These are phyloP conservation scores for Montipora cactus DNA, from an alignment of 64 coral and sea anemone genomes.

Conservation along the genomic window DNA sequence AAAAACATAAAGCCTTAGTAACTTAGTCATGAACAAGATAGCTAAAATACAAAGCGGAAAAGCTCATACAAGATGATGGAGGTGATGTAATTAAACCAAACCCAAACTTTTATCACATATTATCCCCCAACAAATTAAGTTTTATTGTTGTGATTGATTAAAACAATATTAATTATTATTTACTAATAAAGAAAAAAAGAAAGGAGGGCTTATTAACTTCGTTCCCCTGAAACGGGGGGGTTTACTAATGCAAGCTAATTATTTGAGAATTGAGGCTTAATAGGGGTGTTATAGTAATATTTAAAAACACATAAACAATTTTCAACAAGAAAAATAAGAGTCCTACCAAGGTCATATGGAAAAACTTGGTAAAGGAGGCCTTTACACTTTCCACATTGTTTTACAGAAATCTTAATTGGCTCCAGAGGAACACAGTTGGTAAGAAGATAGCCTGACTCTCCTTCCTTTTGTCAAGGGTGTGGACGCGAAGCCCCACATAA, in stretches of 20 bases:
- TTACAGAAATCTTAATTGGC: slow-evolving; percentile 16
- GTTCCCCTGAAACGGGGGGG: background rate
- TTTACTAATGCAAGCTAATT: slow-evolving; percentile 16
- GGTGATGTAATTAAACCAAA: background rate
- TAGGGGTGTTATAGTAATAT: slow-evolving; percentile 11
- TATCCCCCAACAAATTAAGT: no score
- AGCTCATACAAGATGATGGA: background rate
- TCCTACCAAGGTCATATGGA: slow-evolving; percentile 24
- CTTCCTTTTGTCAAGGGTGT: slow-evolving; percentile 16
- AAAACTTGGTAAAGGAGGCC: slow-evolving; percentile 12
- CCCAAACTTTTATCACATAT: slow-evolving; percentile 1
- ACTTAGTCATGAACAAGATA: background rate
- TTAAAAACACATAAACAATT: slow-evolving; percentile 4
- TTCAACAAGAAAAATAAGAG: slow-evolving; percentile 12
- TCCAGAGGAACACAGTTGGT: slow-evolving; percentile 16
- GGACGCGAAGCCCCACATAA: slow-evolving; percentile 5
- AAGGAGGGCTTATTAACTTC: background rate
- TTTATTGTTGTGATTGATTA: slow-evolving; percentile 1
- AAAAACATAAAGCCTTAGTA: background rate
- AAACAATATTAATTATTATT: background rate
- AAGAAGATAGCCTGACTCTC: slow-evolving; percentile 24
- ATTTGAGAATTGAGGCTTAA: slow-evolving; percentile 2
- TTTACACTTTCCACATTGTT: slow-evolving; percentile 27
- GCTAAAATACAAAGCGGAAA: background rate
- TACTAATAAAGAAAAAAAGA: background rate